Conservation (phyloP, 2,113 vertebrate genomes). For the Xenopus borealis region DNA sequence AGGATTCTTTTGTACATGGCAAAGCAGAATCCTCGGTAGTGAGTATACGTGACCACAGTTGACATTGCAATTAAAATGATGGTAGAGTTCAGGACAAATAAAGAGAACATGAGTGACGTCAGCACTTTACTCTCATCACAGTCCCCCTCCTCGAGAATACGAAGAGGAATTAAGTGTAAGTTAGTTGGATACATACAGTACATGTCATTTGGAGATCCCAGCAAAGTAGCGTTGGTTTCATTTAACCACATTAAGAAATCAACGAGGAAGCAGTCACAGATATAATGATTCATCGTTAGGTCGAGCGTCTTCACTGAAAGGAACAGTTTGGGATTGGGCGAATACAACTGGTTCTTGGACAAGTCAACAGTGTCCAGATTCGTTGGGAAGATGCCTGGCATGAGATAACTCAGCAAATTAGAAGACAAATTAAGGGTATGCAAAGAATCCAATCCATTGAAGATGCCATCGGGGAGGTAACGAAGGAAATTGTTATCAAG, state of each 20-base stretch:
- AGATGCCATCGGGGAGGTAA: constrained; percentile 71
- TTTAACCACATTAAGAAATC: constrained; percentile 73
- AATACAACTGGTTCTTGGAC: constrained; percentile 73
- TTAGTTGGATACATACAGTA: constrained; percentile 68
- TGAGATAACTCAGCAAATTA: constrained; percentile 72
- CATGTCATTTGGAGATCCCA: constrained; percentile 50
- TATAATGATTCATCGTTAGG: constrained; percentile 69
- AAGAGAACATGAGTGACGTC: constrained; percentile 56
- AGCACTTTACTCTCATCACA: constrained; percentile 67
- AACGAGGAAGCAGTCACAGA: constrained; percentile 76
- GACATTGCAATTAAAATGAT: constrained; percentile 45
- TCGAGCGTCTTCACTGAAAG: constrained; percentile 59
- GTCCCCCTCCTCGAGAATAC: neutral
- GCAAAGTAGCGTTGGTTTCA: constrained; percentile 62
- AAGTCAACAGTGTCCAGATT: constrained; percentile 67
- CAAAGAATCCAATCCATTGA: constrained; percentile 69
- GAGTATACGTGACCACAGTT: constrained; percentile 53
- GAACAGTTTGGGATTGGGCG: constrained; percentile 71
- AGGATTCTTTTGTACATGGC: constrained; percentile 66
- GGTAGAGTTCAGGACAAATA: constrained; percentile 61
- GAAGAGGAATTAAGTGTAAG: constrained; percentile 52
- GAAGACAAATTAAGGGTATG: constrained; percentile 66
- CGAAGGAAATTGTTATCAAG: constrained; percentile 72
- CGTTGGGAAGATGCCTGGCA: constrained; percentile 63
- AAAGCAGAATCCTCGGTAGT: constrained; percentile 68